A percentile compares a stretch with the other conserved stretches of the same genome.
phyloP scores from a whole-genome alignment of 2,888 invertebrate species.

The Stenichneumon culpator region DNA sequence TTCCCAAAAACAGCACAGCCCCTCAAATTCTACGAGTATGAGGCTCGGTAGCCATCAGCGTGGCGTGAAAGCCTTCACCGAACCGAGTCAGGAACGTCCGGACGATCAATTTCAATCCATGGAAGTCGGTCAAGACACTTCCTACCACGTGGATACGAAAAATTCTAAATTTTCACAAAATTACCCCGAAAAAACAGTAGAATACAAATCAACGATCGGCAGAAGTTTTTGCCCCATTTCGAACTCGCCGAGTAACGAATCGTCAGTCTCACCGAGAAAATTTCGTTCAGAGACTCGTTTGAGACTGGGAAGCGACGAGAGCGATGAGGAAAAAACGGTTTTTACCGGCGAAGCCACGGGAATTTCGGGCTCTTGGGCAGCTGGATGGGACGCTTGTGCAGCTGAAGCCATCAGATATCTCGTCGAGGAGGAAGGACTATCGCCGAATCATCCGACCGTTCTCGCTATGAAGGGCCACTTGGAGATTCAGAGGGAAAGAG shows the following conservation, averaged over 20 bases:
- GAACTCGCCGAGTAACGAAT: conserved; percentile 8
- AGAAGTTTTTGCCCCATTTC: conserved; percentile 20
- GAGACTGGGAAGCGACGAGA: conserved; percentile 6
- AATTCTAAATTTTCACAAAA: conserved; percentile 25
- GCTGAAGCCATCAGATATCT: conserved; percentile 81
- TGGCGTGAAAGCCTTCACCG: conserved; percentile 37
- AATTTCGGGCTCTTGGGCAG: conserved; percentile 73
- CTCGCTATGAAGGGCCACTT: conserved; percentile 81
- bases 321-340: conserved; percentile 33
- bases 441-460: conserved; percentile 81
- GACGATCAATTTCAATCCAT: conserved; percentile 70
- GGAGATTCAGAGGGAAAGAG: conserved; percentile 78
- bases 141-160: conserved; percentile 29
- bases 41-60: conserved; percentile 43
- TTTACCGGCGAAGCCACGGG: conserved; percentile 11
- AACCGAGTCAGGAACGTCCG: conserved; percentile 20
- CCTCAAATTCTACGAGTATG: conserved; percentile 12
- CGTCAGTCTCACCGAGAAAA: conserved; percentile 25
- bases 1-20: conserved; percentile 71
- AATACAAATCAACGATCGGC: conserved; percentile 27
- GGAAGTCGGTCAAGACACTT: conserved; percentile 73
- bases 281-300: conserved; percentile 36
- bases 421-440: conserved; percentile 81
- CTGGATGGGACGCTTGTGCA: conserved; percentile 82
- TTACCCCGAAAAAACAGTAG: conserved; percentile 39